Base-by-base conservation (phyloP, 92 coral and sea anemone genomes). In the Heteractis magnifica region DNA sequence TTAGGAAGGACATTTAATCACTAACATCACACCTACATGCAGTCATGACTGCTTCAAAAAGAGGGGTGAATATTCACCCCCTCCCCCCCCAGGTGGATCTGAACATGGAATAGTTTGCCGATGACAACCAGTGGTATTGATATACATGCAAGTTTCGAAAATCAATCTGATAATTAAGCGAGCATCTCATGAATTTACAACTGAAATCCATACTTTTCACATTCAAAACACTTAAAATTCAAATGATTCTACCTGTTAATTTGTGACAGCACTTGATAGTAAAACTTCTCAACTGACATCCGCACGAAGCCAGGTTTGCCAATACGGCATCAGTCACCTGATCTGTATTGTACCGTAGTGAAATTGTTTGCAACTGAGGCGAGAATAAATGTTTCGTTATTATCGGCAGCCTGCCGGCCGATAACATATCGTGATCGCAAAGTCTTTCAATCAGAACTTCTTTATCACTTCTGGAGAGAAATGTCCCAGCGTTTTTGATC, bases 381-480 rank as follows among this genome's bases (percentile, higher is more conserved):
- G 94, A 77, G 23, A 89, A 77, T 56, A 93, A 77, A 76, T 93
- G 87, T 55, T 85, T 84, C 10, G 91, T 88, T 55, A 93, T 84
- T 12, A 75, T 51, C 8, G 91, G 92, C 77, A 93, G 64, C n/a
- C 86, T 77, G 4, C 77, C 79, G 21, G 75, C 87, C n/a, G 92
- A 83, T 41, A 93, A 85, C 81, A 92, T 87, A 76, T 93, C 97
- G 78, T 93, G 97, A 70, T 93, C 94, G 70, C 97, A 93, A 8
- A 93, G 89, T 85, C 91, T 72, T 82, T 91, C 90, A 49, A 93
- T 50, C 6, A 93, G 83, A 59, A 88, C 52, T 82, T 93, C 97
- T 72, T 93, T 93, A 77, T 93, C 92, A 49, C 65, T 72, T 59
- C 93, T 84, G 16, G 94, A 83, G 58, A 93, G 83, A 19, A 84